Conservation (phyloP, 2,797 vertebrate genomes). For the Pachyuromys duprasi region DNA sequence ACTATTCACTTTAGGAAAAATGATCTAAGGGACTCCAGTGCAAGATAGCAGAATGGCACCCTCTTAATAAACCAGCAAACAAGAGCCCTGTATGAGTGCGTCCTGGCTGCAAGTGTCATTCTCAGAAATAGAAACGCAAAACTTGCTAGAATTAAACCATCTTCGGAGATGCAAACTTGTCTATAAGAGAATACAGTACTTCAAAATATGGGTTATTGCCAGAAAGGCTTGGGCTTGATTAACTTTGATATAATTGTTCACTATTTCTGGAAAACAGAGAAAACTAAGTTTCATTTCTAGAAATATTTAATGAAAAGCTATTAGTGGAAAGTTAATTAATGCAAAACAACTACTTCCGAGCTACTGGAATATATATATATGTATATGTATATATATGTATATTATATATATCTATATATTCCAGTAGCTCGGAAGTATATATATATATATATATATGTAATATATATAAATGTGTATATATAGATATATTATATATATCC, state of each 20-base stretch:
- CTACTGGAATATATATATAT: not conserved
- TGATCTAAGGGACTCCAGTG: not conserved
- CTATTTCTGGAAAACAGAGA: not conserved
- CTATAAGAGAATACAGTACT: not conserved
- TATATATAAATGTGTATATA: too few species aligned
- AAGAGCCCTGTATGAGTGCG: not conserved
- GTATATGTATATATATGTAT: too few species aligned
- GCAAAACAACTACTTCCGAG: too few species aligned
- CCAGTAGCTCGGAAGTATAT: too few species aligned
- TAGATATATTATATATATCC: too few species aligned
- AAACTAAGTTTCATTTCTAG: not conserved
- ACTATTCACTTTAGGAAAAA: not conserved
- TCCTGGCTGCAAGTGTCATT: not conserved
- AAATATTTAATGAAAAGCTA: not conserved
- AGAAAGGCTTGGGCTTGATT: not conserved
- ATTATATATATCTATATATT: too few species aligned
- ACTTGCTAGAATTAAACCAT: not conserved
- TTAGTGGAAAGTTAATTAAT: not conserved
- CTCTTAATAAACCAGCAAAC: not conserved
- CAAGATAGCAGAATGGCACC: not conserved
- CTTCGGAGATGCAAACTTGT: not conserved
- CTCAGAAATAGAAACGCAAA: not conserved
- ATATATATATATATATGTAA: too few species aligned
- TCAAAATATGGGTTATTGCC: not conserved
- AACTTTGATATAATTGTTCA: not conserved